A percentile compares a stretch with the other conserved stretches of the same genome.
These are phyloP conservation scores for Diachasma alloeum DNA, from an alignment of 1,140 invertebrate genomes.

Conservation along the genomic window DNA sequence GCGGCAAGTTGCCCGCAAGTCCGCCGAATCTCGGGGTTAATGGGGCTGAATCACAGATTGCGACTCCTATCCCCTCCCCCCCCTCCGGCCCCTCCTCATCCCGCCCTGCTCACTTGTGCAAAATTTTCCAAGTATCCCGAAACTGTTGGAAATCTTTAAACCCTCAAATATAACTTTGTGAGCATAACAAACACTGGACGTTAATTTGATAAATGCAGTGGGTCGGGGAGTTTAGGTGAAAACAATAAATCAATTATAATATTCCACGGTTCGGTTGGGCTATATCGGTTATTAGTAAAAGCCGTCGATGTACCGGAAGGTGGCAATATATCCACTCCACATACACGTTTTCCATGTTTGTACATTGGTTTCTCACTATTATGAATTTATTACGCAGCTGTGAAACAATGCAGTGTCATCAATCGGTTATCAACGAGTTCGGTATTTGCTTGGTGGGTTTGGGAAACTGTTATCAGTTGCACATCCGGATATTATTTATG, in stretches of 20 bases:
- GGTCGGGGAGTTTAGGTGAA: neutral
- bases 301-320: constrained; percentile 37
- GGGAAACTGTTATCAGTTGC: no score
- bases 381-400: constrained; percentile 33
- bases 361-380: constrained; percentile 36
- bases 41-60: constrained; percentile 66
- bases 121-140: neutral
- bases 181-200: neutral
- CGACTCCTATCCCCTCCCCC: constrained; percentile 22
- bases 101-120: neutral
- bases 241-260: constrained; percentile 45
- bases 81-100: neutral
- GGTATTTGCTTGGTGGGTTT: neutral
- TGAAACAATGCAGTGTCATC: constrained; percentile 10
- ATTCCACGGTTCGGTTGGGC: constrained; percentile 41
- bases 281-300: constrained; percentile 44
- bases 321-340: constrained; percentile 36
- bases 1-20: constrained; percentile 51
- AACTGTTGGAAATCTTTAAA: neutral
- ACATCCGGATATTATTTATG: neutral
- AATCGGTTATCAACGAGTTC: neutral
- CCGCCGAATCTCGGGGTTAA: constrained; percentile 60
- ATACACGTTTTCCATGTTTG: constrained; percentile 13
- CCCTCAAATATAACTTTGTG: neutral
- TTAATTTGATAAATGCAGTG: no score